Evolutionary conservation across 2,113 vertebrate species (phyloP), one percentile per base, ranked within the genome.

Genomic region (Ciconia boyciana): DNA sequence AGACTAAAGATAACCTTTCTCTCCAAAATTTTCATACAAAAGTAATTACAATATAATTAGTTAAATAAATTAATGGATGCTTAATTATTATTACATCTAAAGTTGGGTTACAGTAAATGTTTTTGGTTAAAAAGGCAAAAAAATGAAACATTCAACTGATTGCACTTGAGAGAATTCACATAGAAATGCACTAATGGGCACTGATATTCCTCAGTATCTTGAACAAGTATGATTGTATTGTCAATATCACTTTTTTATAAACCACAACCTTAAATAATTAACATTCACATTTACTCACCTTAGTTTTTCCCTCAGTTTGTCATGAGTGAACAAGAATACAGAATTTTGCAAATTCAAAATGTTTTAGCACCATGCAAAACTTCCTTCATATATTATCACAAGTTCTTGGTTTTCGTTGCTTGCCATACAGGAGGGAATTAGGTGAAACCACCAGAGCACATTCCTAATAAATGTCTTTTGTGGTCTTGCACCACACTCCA

Each of bases 141-240:
- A 58, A 65, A 18, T 1, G 7, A 52, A 85, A 48, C 13, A 18
- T 64, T 74, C 6, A 44, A 14, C 12, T 46, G 41, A 49, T 39
- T 64, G 4, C 5, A 49, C 10, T n/a, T 89, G 9, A 54, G 29
- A 24, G 4, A 72, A 64, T 61, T 62, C 22, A 44, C 51, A n/a
- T 11, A 58, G 21, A 78, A 72, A 48, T 39, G 7, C 0, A 0
- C 1, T 55, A 36, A 24, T 39, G 2, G 17, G 11, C 20, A 75
- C 17, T 49, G 10, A 74, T 41, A 74, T 46, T 55, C 26, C 58
- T 52, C 43, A 26, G 11, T 46, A 52, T 58, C 36, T 57, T 78
- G 16, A 61, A 15, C 7, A 55, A 44, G 8, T 52, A 41, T 29
- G 14, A 49, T 17, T 22, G 2, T 31, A 20, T 21, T 65, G 13